Percentiles rank a stretch among this genome's conserved stretches.
Evolutionary conservation across 2,797 vertebrate species (phyloP).

Genomic region (Alectoris magna): DNA sequence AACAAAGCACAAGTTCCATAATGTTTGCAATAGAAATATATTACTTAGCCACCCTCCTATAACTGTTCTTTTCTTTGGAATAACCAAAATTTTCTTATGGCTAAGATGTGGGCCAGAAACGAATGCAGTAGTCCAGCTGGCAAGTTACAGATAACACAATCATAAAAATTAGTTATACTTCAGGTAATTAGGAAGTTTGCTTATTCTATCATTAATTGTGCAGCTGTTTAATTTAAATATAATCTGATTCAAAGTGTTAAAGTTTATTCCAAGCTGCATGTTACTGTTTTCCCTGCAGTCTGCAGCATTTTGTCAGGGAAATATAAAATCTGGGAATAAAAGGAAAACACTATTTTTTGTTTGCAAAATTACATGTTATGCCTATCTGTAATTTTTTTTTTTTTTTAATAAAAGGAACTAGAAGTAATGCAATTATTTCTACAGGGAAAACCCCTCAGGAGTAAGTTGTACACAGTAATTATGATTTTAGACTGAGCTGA

Average conservation of each 20-base stretch:
- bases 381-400: constrained; percentile 64
- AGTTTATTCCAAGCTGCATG: constrained; percentile 46
- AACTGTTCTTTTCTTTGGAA: not conserved
- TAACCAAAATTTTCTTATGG: not conserved
- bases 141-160: constrained; percentile 52
- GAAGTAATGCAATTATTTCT: constrained; percentile 74
- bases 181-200: constrained; percentile 61
- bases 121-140: constrained; percentile 44
- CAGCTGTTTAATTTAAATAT: constrained; percentile 72
- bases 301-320: constrained; percentile 60
- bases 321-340: constrained; percentile 61
- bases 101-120: constrained; percentile 23
- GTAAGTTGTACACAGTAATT: constrained; percentile 74
- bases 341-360: constrained; percentile 67
- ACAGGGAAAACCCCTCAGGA: constrained; percentile 71
- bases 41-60: not conserved
- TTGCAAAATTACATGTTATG: constrained; percentile 73
- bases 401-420: constrained; percentile 66
- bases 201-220: constrained; percentile 65
- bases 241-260: constrained; percentile 64
- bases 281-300: constrained; percentile 63
- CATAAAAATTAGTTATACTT: constrained; percentile 58
- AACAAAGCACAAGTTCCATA: not conserved
- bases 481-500: constrained; percentile 75
- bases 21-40: not conserved